These are phyloP conservation scores for Rhaphigaster nebulosa DNA, from an alignment of 2,888 invertebrate species.

Conservation along the genomic window DNA sequence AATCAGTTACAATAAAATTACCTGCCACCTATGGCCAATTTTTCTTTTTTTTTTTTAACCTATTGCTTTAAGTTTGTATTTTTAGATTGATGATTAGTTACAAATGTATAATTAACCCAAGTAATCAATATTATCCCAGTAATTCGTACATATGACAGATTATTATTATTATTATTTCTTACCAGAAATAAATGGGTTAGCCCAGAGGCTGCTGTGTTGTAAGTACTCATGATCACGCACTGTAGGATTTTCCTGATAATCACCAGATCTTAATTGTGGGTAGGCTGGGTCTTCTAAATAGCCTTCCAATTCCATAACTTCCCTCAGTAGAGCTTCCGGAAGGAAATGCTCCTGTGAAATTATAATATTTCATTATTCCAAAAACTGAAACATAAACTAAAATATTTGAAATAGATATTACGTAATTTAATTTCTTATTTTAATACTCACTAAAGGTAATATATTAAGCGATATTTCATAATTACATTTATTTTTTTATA, in stretches of 20 bases:
- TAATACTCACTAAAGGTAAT: not conserved
- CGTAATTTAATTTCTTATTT: not conserved
- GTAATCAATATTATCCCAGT: not conserved
- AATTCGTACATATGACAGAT: not conserved
- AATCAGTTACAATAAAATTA: no score
- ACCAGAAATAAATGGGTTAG: conserved; percentile 82
- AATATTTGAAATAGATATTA: not conserved
- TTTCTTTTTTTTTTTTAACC: no score
- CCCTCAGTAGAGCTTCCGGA: conserved; percentile 79
- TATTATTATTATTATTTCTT: conserved; percentile 58
- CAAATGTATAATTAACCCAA: not conserved
- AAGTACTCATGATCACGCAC: conserved; percentile 89
- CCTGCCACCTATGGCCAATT: no score
- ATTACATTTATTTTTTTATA: not conserved
- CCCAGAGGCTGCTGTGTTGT: conserved; percentile 82
- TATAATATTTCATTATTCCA: not conserved
- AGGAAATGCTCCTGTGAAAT: conserved; percentile 76
- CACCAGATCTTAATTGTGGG: conserved; percentile 71
- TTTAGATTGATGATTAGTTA: not conserved
- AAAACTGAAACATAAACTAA: not conserved
- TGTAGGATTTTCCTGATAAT: conserved; percentile 81
- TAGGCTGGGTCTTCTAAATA: conserved; percentile 74
- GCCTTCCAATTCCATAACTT: conserved; percentile 80
- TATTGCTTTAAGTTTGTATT: not conserved
- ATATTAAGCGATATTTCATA: not conserved